phyloP scores from a whole-genome alignment of 2,888 invertebrate genomes.

The Orchestes rusci region DNA sequence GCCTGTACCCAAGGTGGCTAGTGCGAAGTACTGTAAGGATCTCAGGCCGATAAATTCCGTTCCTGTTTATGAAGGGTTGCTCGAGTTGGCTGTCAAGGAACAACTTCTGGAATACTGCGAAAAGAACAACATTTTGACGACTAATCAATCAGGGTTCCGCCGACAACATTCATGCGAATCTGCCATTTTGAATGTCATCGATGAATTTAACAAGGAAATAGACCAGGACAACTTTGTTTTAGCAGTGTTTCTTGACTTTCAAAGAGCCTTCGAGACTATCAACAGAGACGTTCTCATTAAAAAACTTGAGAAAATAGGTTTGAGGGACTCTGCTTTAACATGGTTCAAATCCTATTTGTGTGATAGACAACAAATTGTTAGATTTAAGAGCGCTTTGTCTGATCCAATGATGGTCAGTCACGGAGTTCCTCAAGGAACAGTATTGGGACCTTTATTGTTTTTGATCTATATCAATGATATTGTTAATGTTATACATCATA shows the following conservation, averaged over 20 bases:
- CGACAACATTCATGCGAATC: not conserved
- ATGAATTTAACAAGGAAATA: not conserved
- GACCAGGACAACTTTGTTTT: not conserved
- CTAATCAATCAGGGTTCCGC: not conserved
- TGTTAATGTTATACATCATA: not conserved
- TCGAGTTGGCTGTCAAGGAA: too few relatives aligned
- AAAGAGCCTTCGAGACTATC: not conserved
- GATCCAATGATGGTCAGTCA: not conserved
- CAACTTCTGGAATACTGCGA: too few relatives aligned
- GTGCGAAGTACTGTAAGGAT: too few relatives aligned
- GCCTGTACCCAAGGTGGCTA: too few relatives aligned
- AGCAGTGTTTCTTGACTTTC: not conserved
- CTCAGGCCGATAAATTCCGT: too few relatives aligned
- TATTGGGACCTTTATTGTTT: not conserved
- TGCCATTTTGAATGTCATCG: not conserved
- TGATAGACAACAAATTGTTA: not conserved
- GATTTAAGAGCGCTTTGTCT: not conserved
- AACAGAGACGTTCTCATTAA: not conserved
- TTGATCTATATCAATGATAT: not conserved
- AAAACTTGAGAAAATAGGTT: not conserved
- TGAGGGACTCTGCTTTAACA: not conserved
- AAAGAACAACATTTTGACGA: not conserved
- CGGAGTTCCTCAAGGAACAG: not conserved
- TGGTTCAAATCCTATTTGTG: not conserved
- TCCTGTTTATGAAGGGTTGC: too few relatives aligned